A percentile compares a stretch with the other conserved stretches of the same genome.
These are phyloP conservation scores for Neogale vison DNA, from an alignment of 2,113 vertebrate species.

Conservation along the genomic window DNA sequence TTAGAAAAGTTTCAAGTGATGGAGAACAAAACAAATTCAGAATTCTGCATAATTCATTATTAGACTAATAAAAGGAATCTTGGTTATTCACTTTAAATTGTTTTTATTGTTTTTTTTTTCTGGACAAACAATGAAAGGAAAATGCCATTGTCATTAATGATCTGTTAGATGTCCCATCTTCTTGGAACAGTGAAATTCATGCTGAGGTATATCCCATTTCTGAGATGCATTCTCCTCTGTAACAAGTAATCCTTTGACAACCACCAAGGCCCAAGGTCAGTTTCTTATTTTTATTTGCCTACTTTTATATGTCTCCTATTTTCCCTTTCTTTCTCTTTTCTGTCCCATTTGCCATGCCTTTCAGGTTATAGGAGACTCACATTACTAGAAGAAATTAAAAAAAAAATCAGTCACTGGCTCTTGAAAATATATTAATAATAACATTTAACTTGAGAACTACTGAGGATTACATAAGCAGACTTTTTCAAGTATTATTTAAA, in stretches of 20 bases:
- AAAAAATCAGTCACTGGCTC: background rate
- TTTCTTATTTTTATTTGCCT: background rate
- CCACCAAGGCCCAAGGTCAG: background rate
- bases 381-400: background rate
- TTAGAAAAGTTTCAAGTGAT: background rate
- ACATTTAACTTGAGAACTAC: slow-evolving; percentile 35
- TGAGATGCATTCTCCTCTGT: background rate
- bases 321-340: background rate
- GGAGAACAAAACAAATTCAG: background rate
- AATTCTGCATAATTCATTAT: background rate
- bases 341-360: background rate
- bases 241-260: background rate
- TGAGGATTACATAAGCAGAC: background rate
- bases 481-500: slow-evolving; percentile 56
- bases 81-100: background rate
- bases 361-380: background rate
- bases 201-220: background rate
- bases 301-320: background rate
- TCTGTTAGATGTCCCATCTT: background rate
- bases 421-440: slow-evolving; percentile 30
- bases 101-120: background rate
- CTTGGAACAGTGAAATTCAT: background rate
- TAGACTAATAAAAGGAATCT: background rate
- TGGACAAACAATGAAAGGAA: background rate
- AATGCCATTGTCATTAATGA: background rate